These are phyloP conservation scores for Apteryx mantelli DNA, from an alignment of 2,113 vertebrate genomes.

Conservation along the genomic window DNA sequence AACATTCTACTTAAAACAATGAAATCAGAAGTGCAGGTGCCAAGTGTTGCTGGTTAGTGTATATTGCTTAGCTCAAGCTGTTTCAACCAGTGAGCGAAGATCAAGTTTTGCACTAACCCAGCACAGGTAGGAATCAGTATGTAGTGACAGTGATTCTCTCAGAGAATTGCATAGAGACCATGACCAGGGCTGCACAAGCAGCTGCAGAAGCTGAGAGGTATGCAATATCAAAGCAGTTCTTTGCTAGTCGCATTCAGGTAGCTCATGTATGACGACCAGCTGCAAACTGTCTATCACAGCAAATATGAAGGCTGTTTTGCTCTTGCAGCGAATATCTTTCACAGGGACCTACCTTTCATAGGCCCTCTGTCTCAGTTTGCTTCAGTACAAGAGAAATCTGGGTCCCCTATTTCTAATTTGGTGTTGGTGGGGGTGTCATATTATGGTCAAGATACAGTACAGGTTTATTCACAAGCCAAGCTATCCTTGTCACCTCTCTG, in stretches of 20 bases:
- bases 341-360: not conserved
- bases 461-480: not conserved
- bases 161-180: not conserved
- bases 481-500: not conserved
- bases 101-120: not conserved
- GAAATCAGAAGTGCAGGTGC: accelerated
- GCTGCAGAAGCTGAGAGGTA: not conserved
- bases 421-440: no score
- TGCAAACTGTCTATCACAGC: not conserved
- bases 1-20: not conserved
- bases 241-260: not conserved
- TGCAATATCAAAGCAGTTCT: accelerated
- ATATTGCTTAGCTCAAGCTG: not conserved
- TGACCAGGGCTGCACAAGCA: not conserved
- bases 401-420: not conserved
- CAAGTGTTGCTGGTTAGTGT: accelerated
- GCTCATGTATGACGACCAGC: accelerated
- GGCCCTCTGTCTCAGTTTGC: not conserved
- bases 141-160: not conserved
- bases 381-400: not conserved
- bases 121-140: not conserved
- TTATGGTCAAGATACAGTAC: not conserved
- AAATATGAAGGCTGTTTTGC: not conserved
- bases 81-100: accelerated
- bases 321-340: not conserved